phyloP scores from a whole-genome alignment of 2,888 invertebrate genomes.

The Cheilosia variabilis region DNA sequence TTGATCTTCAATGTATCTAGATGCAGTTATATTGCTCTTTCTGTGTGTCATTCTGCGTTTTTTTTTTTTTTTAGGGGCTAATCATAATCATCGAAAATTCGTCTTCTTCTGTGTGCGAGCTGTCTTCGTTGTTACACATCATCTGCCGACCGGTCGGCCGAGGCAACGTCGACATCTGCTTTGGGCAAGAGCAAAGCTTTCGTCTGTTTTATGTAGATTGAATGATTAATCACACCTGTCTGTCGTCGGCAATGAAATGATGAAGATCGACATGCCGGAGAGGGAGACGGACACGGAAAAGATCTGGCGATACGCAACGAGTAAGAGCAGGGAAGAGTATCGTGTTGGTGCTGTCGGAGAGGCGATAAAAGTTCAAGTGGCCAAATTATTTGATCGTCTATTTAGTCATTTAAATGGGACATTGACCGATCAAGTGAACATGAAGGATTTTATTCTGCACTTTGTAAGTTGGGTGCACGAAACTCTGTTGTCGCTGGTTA shows the following conservation, averaged over 20 bases:
- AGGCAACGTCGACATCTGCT: constrained; percentile 21
- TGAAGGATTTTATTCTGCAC: too few species aligned
- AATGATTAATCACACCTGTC: constrained; percentile 67
- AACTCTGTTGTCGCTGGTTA: too few species aligned
- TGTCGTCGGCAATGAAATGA: not conserved
- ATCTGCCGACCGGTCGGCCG: not conserved
- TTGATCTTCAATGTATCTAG: constrained; percentile 42
- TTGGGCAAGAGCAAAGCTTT: constrained; percentile 45
- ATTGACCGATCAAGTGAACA: too few species aligned
- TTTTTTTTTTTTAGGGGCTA: constrained; percentile 32
- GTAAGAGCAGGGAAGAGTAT: constrained; percentile 10
- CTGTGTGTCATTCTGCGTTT: constrained; percentile 8
- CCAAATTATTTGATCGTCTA: constrained; percentile 37
- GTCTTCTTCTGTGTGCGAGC: not conserved
- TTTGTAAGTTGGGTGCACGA: too few species aligned
- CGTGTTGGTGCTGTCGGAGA: not conserved
- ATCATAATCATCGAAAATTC: constrained; percentile 37
- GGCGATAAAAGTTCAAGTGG: constrained; percentile 41
- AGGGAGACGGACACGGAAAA: not conserved
- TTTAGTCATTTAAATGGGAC: constrained; percentile 40
- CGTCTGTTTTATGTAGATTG: constrained; percentile 24
- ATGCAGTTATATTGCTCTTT: constrained; percentile 34
- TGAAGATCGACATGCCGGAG: constrained; percentile 10
- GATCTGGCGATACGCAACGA: constrained; percentile 21
- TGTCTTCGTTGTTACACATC: constrained; percentile 5